Evolutionary conservation across 2,113 vertebrate species (phyloP).

Genomic region (Grammomys surdaster): DNA sequence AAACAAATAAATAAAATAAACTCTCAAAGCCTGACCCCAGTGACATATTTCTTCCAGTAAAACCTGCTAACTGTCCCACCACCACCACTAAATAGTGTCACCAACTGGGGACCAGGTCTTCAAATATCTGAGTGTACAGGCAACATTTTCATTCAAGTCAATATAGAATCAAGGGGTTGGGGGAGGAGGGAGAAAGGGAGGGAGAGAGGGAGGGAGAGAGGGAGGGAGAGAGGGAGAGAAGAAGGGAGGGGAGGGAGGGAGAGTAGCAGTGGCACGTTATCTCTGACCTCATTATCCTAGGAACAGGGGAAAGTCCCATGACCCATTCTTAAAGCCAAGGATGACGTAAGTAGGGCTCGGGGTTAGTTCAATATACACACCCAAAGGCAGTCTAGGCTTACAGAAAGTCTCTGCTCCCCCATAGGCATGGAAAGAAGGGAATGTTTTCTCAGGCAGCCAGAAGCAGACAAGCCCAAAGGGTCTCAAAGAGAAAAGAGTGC

Average conservation of each 20-base stretch:
- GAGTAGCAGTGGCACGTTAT: neutral
- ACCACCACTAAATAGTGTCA: neutral
- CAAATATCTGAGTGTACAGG: neutral
- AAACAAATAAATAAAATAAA: neutral
- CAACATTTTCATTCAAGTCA: neutral
- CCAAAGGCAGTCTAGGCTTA: neutral
- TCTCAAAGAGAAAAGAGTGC: neutral
- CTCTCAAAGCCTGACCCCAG: neutral
- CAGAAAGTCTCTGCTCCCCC: neutral
- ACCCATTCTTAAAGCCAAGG: neutral
- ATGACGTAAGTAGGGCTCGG: neutral
- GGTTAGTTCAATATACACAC: neutral
- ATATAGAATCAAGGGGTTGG: neutral
- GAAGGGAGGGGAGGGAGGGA: neutral
- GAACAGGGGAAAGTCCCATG: neutral
- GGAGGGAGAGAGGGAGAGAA: neutral
- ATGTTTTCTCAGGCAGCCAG: neutral
- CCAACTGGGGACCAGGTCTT: neutral
- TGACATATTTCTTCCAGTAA: neutral
- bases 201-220: too few relatives aligned
- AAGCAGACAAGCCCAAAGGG: neutral
- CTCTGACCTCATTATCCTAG: neutral
- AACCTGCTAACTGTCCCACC: neutral
- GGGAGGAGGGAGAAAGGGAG: neutral
- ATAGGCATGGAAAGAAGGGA: neutral